Percentiles rank a stretch among this genome's conserved stretches.
Conservation (phyloP, 2,888 invertebrate genomes). For the Catocala sponsa region DNA sequence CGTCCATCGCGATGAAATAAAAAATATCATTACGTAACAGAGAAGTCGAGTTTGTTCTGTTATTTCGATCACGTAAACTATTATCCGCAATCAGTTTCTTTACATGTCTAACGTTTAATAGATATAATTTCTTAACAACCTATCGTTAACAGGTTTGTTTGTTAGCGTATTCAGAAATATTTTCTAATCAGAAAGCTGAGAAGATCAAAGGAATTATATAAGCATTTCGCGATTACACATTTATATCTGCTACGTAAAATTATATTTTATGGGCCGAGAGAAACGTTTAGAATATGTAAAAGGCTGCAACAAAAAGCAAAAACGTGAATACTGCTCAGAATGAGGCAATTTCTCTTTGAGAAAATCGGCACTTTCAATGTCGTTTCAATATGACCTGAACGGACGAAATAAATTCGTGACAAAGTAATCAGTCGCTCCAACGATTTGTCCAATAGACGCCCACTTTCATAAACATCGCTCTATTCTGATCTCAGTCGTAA, state of each 20-base stretch:
- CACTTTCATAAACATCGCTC: slow-evolving; percentile 43
- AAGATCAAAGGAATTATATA: slow-evolving; percentile 26
- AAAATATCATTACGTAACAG: slow-evolving; percentile 47
- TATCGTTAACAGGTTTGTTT: slow-evolving; percentile 24
- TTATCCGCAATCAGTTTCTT: slow-evolving; percentile 43
- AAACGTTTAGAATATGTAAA: slow-evolving; percentile 44
- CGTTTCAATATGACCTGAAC: slow-evolving; percentile 47
- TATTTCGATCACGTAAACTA: slow-evolving; percentile 44
- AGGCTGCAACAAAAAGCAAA: slow-evolving; percentile 38
- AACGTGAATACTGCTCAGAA: slow-evolving; percentile 28
- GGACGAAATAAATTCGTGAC: slow-evolving; percentile 50
- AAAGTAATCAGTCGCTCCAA: slow-evolving; percentile 43
- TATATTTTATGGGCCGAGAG: slow-evolving; percentile 28
- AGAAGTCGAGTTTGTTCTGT: slow-evolving; percentile 37
- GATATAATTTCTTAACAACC: slow-evolving; percentile 29
- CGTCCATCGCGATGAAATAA: slow-evolving; percentile 47
- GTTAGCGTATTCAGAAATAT: slow-evolving; percentile 21
- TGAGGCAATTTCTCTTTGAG: slow-evolving; percentile 46
- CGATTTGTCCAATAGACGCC: slow-evolving; percentile 38
- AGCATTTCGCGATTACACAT: slow-evolving; percentile 27
- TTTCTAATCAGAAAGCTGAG: slow-evolving; percentile 38
- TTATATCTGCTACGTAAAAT: slow-evolving; percentile 34
- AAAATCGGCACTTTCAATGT: slow-evolving; percentile 50
- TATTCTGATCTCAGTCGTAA: slow-evolving; percentile 22
- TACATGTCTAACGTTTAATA: slow-evolving; percentile 28